phyloP scores from a whole-genome alignment of 1,140 invertebrate species.

The Tetraneura akinire region DNA sequence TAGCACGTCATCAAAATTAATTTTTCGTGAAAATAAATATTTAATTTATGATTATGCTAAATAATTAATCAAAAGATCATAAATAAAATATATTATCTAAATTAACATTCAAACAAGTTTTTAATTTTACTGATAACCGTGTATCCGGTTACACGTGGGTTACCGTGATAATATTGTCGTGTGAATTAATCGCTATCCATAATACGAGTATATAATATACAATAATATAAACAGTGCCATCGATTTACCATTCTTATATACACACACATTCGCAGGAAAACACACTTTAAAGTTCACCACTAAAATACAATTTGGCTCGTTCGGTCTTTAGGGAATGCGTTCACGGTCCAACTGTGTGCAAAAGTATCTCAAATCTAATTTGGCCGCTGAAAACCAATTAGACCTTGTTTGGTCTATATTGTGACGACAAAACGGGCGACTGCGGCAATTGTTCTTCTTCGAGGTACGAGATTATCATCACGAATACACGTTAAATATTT shows the following conservation, averaged over 20 bases:
- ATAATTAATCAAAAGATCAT: no score
- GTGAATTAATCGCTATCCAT: background rate
- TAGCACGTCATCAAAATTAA: no score
- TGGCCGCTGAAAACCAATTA: constrained; percentile 26
- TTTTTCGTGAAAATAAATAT: no score
- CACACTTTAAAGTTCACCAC: background rate
- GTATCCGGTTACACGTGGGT: background rate
- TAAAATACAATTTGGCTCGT: background rate
- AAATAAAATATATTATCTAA: no score
- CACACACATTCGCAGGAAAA: background rate
- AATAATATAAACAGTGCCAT: no score
- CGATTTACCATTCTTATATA: no score
- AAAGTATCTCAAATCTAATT: constrained; percentile 37
- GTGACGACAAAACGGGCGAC: background rate
- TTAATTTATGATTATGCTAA: no score
- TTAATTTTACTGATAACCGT: no score
- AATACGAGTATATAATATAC: no score
- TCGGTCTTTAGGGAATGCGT: background rate
- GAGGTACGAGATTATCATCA: background rate
- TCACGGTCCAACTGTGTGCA: background rate
- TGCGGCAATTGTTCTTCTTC: no score
- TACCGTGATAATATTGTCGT: background rate
- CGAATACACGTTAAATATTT: background rate
- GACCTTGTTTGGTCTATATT: no score
- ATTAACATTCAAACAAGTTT: no score